These are phyloP conservation scores for rat (Rattus norvegicus) DNA, from an alignment of 2,113 vertebrate species.

Conservation along the genomic window DNA sequence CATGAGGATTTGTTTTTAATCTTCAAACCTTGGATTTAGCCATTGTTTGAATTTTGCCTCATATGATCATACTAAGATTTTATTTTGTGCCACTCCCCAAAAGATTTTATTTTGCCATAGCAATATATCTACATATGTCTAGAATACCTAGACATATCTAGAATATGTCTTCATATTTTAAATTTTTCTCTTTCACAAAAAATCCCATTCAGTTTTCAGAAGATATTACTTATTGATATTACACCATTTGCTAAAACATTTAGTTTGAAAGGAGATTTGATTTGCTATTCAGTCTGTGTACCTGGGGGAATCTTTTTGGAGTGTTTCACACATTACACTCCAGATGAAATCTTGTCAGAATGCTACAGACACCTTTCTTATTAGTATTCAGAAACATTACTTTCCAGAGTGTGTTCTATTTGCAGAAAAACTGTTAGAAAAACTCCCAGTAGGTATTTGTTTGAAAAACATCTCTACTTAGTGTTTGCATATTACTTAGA, in stretches of 20 bases:
- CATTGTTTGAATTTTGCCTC: constrained; percentile 1
- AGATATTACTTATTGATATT: background rate
- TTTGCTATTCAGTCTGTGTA: background rate
- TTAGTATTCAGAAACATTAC: constrained; percentile 37
- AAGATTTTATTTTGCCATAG: constrained; percentile 44
- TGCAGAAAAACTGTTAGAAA: constrained; percentile 50
- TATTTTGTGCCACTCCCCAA: too few species aligned
- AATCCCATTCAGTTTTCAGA: background rate
- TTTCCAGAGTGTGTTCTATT: constrained; percentile 11
- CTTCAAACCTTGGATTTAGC: background rate
- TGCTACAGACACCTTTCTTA: background rate
- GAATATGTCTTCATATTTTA: background rate
- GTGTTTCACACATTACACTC: background rate
- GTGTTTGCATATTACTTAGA: background rate
- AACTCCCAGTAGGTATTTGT: constrained; percentile 8
- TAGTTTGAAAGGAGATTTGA: constrained; percentile 21
- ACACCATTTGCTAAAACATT: constrained; percentile 29
- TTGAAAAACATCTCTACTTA: constrained; percentile 36
- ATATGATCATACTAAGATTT: background rate
- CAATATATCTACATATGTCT: background rate
- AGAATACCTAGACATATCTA: too few species aligned
- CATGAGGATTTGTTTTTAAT: background rate
- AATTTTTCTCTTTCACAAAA: background rate
- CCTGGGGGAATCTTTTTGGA: background rate
- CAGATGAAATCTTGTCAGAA: constrained; percentile 45